Percentiles rank a stretch among this genome's conserved stretches.
Conservation (phyloP, 1,140 invertebrate species). For the Apis dorsata region DNA sequence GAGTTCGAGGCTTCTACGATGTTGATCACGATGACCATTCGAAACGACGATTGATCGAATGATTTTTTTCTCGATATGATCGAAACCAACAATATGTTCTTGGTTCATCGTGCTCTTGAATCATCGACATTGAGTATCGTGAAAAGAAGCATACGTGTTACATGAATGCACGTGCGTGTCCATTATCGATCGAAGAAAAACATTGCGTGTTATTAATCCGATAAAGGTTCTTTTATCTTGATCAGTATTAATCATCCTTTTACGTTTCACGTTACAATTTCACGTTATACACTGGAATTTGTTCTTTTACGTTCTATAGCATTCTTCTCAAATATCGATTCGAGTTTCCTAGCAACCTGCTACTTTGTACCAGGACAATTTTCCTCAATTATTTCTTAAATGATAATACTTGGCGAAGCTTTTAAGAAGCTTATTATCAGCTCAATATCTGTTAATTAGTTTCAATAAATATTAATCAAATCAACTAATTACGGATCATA, state of each 20-base stretch:
- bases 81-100: background rate
- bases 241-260: conserved; percentile 7
- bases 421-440: conserved; percentile 8
- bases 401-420: background rate
- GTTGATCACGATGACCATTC: conserved; percentile 9
- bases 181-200: background rate
- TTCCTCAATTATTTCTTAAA: conserved; percentile 14
- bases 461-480: background rate
- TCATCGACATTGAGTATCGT: background rate
- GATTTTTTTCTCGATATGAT: background rate
- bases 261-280: background rate
- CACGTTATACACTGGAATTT: background rate
- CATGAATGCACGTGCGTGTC: background rate
- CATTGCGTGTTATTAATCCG: background rate
- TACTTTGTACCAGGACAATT: conserved; percentile 7
- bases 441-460: background rate
- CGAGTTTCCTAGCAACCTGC: background rate
- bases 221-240: background rate
- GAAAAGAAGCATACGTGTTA: background rate
- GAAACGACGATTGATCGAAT: background rate
- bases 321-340: conserved; percentile 7
- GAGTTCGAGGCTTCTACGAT: conserved; percentile 27
- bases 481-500: background rate
- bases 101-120: conserved; percentile 2
- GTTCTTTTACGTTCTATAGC: background rate